Evolutionary conservation across 1,140 invertebrate species (phyloP), one percentile per base, ranked within the genome.

Genomic region (Drosophila nigrodunni): DNA sequence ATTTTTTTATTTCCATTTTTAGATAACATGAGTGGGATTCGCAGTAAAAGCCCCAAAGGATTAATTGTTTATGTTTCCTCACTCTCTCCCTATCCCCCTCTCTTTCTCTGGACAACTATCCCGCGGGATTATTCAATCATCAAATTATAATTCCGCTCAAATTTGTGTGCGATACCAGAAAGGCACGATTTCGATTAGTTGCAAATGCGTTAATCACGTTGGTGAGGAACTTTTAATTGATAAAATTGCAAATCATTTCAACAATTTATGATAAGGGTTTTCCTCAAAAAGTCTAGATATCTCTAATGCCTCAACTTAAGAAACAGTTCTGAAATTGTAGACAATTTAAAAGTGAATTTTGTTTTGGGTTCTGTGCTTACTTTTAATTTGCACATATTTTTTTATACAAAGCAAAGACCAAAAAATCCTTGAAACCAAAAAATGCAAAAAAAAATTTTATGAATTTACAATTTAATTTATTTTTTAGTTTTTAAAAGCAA

Each of bases 1-100:
- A 18, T 44, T 46, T 9, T 44, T 25, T 11, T 69, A 5, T 30
- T 71, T 58, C 7, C 2, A 6, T 39, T 25, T 50, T 37, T 52
- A 25, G 30, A 52, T 25, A 52, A 6, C 50, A 7, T 35, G 11
- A 41, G 15, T 34, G 11, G 75, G 65, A 77, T 74, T 77, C 69
- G 62, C 39, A 18, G 44, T 30, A 37, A 60, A 77, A 73, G 67
- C 50, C 58, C 34, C 43, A 30, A 30, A 57, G 34, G 41, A 65
- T 47, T 71, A 71, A 52, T 59, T 66, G 44, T 39, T 60, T 52
- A 35, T 49, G 35, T 30, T 57, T 34, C n/a, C 25, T 30, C 25
- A 25, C 15, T 37, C 35, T 21, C 8, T 25, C 25, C 4, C 21
- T 15, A 21, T 44, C 21, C 37, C 10, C 6, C 46, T 55, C 11